phyloP scores from a whole-genome alignment of 2,797 vertebrate species.

The Myotis planiceps region DNA sequence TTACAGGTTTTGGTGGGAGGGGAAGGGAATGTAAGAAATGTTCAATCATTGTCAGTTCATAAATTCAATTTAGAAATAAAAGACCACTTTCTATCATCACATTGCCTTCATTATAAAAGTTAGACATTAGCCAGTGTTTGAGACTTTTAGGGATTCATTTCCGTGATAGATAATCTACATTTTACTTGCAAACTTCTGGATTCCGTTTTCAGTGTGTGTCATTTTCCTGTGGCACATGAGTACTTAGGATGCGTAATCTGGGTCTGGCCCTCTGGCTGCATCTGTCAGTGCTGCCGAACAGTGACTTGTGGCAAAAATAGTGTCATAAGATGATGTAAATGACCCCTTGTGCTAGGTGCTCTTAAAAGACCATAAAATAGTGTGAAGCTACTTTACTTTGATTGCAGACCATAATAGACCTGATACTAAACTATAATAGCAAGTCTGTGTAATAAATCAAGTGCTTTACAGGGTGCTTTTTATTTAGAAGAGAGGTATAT shows the following conservation, averaged over 20 bases:
- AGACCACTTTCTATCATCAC: background rate
- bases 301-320: conserved; percentile 40
- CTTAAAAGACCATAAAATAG: conserved; percentile 54
- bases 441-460: conserved; percentile 54
- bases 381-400: conserved; percentile 45
- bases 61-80: conserved; percentile 47
- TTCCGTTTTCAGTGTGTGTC: background rate
- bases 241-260: conserved; percentile 20
- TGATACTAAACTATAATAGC: conserved; percentile 36
- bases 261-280: conserved; percentile 37
- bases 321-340: conserved; percentile 21
- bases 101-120: conserved; percentile 33
- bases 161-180: background rate
- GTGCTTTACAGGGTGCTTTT: conserved; percentile 20
- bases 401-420: conserved; percentile 40
- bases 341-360: background rate
- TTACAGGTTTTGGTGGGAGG: background rate
- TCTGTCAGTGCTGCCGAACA: background rate
- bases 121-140: background rate
- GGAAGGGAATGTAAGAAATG: background rate
- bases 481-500: conserved; percentile 49
- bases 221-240: conserved; percentile 43
- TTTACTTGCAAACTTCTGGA: conserved; percentile 50
- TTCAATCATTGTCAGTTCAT: background rate
- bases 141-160: conserved; percentile 43